Base-by-base conservation (phyloP, 2,888 invertebrate genomes). In the Homarus gammarus region DNA sequence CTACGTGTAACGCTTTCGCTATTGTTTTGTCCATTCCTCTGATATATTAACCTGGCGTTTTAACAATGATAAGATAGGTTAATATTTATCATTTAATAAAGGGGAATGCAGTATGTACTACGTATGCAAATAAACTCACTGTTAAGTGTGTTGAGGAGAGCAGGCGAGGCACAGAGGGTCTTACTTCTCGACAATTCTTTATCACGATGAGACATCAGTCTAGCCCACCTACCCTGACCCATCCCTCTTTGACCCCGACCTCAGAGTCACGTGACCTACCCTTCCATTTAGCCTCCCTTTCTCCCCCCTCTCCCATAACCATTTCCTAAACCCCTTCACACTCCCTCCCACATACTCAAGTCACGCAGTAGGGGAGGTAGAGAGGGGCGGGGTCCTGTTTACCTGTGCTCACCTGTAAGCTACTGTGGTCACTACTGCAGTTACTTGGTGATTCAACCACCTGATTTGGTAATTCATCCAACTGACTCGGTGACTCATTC, bases 161-260 rank as follows among this genome's bases (percentile, higher is more conserved):
- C 33, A 44, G 81, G 36, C n/a, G n/a, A 64, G 36, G 79, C 33
- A 27, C 61, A 22, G n/a, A n/a, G 77, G 44, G 77, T 36, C 44
- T 51, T 36, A 44, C 33, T 72, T 75, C n/a, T 49, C n/a, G 78
- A 36, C 27, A 68, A 44, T 56, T 40, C 49, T 78, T 86, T 86
- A 86, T 86, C 85, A n/a, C 64, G 38, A 18, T 27, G 85, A 18
- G 77, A 78, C 70, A 86, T 86, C 85, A 75, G 70, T 27, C 78
- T 70, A 36, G 78, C 85, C 85, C 85, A 70, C 78, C 85, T 78
- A 78, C 85, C 70, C 85, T 70, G 78, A 79, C 40, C 85, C 85
- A 78, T 86, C 85, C 85, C 78, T 86, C 78, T 86, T 78, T 85
- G 85, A 85, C 85, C 85, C 70, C 78, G 85, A 78, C 85, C 85